Evolutionary conservation across 2,797 vertebrate genomes (phyloP), one percentile per base, ranked within the genome.

Genomic region (Amniataba percoides): DNA sequence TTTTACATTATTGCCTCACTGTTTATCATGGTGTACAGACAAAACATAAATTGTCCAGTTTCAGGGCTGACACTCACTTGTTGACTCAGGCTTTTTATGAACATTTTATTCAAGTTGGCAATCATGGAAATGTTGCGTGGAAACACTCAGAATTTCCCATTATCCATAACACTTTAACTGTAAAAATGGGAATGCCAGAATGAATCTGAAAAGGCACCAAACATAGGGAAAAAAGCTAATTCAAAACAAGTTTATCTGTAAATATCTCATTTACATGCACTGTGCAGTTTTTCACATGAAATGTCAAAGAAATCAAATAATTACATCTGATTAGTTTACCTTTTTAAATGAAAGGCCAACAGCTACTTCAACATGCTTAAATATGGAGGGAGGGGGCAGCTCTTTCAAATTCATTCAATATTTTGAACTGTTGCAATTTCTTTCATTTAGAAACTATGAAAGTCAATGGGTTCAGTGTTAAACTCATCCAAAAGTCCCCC

Each of bases 71-170:
- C 11, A 8, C 52, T 49, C 40, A 56, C 19, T 59, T 63, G 42
- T 58, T 80, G 14, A 52, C 55, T 36, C 49, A 55, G 13, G n/a
- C 27, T 53, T 77, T 77, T 65, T 57, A 62, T 81, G 4, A 39
- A 27, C 36, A 51, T 61, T 11, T 40, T 43, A 52, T 15, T 10
- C 7, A 34, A 15, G 18, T 5, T 14, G 15, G 46, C 36, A 49
- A 27, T 74, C 11, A 53, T 31, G 11, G 16, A 67, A 36, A 57
- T 11, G 21, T 25, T 46, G 8, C 25, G 19, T 45, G 56, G 11
- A 59, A n/a, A 49, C 40, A 7, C 16, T 2, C 1, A 25, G 16
- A 73, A 36, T 45, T 60, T 9, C 7, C 27, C 40, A 36, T 58
- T 27, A 55, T 74, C 12, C n/a, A 46, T 56, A 69, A 40, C 5